Evolutionary conservation across 2,113 vertebrate genomes (phyloP).

Genomic region (Ageneiosus marmoratus): DNA sequence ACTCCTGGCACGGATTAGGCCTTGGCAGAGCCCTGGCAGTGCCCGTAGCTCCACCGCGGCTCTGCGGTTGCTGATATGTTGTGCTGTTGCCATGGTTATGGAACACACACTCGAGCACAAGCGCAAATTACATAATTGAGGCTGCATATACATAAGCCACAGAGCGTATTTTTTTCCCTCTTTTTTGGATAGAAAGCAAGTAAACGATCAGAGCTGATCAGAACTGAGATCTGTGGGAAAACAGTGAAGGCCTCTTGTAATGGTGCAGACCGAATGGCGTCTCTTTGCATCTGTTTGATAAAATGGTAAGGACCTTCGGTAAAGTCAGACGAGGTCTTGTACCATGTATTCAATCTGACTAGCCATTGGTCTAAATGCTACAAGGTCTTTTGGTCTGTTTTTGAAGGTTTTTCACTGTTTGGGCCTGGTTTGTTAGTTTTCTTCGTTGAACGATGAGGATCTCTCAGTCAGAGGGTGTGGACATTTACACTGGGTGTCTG

Average conservation of each 20-base stretch:
- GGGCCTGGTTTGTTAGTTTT: not conserved
- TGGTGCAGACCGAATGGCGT: conserved; percentile 29
- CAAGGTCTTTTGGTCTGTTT: not conserved
- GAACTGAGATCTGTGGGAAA: conserved; percentile 47
- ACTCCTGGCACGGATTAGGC: conserved; percentile 76
- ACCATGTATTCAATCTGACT: conserved; percentile 25
- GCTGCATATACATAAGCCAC: conserved; percentile 68
- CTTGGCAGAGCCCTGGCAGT: conserved; percentile 70
- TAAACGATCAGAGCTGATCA: conserved; percentile 46
- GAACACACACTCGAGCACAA: conserved; percentile 59
- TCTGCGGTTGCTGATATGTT: conserved; percentile 77
- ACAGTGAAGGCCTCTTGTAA: conserved; percentile 36
- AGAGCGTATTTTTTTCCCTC: conserved; percentile 58
- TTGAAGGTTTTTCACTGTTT: not conserved
- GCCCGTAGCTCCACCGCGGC: conserved; percentile 66
- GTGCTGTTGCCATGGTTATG: conserved; percentile 75
- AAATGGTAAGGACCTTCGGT: conserved; percentile 7
- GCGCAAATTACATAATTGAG: conserved; percentile 77
- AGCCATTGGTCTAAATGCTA: not conserved
- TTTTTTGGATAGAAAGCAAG: conserved; percentile 29
- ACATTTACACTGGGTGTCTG: conserved; percentile 34
- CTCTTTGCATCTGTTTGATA: conserved; percentile 29
- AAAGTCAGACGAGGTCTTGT: not conserved
- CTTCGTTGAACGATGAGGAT: not conserved
- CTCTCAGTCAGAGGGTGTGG: conserved; percentile 38